phyloP scores from a whole-genome alignment of 2,797 vertebrate genomes.

The Sebastes matsubarae region DNA sequence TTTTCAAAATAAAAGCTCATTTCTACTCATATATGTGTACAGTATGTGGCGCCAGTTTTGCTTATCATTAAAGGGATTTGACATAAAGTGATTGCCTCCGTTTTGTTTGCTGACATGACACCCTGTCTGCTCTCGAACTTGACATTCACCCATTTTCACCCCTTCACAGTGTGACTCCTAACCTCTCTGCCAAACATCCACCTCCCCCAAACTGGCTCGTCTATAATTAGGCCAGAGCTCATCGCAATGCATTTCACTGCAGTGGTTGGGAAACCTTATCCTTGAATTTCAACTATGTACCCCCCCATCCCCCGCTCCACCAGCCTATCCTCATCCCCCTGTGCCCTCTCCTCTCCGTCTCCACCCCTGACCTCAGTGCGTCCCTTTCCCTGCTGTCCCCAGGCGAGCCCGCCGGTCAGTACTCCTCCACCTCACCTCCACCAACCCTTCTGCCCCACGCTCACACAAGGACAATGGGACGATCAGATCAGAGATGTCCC shows the following conservation, averaged over 20 bases:
- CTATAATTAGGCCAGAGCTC: conserved; percentile 83
- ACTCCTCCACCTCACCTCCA: not conserved
- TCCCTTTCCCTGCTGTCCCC: conserved; percentile 49
- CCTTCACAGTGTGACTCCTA: conserved; percentile 49
- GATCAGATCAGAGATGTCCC: conserved; percentile 14
- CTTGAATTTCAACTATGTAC: conserved; percentile 79
- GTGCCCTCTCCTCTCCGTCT: conserved; percentile 33
- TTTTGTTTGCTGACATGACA: conserved; percentile 41
- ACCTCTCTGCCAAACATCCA: conserved; percentile 44
- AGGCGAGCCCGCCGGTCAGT: not conserved
- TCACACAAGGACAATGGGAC: not conserved
- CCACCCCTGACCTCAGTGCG: conserved; percentile 53
- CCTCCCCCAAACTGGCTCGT: conserved; percentile 30
- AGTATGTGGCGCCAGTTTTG: conserved; percentile 41
- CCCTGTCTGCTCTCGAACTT: conserved; percentile 34
- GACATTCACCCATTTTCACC: conserved; percentile 62
- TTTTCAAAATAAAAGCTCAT: conserved; percentile 24
- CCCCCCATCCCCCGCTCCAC: not conserved
- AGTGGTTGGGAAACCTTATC: conserved; percentile 83
- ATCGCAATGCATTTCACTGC: conserved; percentile 74
- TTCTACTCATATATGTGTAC: conserved; percentile 30
- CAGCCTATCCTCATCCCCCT: conserved; percentile 49
- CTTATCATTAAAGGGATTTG: conserved; percentile 72
- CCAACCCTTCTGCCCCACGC: not conserved
- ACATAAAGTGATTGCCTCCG: conserved; percentile 34